Evolutionary conservation across 30 jellyfish, hydroid and myxozoan genomes (phyloP), one percentile per base, ranked within the genome.

Genomic region (Hydractinia echinata): DNA sequence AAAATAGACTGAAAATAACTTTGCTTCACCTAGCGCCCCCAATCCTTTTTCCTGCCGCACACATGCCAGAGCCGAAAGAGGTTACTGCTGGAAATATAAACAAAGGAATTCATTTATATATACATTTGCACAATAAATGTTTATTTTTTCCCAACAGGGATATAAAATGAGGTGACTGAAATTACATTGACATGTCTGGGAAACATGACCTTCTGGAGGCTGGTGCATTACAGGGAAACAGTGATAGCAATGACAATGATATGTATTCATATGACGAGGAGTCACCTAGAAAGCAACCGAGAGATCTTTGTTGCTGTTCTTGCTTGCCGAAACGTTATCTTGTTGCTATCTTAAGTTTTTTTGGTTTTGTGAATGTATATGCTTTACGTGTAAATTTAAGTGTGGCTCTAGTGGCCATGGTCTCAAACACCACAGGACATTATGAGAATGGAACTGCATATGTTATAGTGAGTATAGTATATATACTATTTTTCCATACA

Each of bases 331-430:
- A 92, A 67, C 81, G 98, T 67, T 92, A 92, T 81, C 84, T 92
- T 76, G 86, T 92, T 8, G 98, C 98, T 6, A 70, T 92, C 55
- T 88, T 92, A 39, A 87, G 92, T 30, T 92, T 92, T 64, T 70
- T 87, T 72, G 98, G 98, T 1, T 92, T 92, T 77, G 89, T 92
- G 18, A 92, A 92, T 92, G 98, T 92, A 8, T 92, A 92, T 73
- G 85, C 98, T 58, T 72, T 92, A 58, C 82, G 98, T 14, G 98
- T 92, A 49, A 92, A 92, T 77, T 89, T 92, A 19, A 92, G 98
- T 80, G 98, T 92, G 15, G 98, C 98, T 5, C 58, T 92, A 67
- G 98, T 92, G 52, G 98, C 98, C 9, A 92, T 92, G 98, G 96
- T 92, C 53, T 79, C 94, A 54, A 86, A 87, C 66, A 79, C 83